Evolutionary conservation across 2,797 vertebrate genomes (phyloP), one percentile per base, ranked within the genome.

Genomic region (Bufotes viridis): DNA sequence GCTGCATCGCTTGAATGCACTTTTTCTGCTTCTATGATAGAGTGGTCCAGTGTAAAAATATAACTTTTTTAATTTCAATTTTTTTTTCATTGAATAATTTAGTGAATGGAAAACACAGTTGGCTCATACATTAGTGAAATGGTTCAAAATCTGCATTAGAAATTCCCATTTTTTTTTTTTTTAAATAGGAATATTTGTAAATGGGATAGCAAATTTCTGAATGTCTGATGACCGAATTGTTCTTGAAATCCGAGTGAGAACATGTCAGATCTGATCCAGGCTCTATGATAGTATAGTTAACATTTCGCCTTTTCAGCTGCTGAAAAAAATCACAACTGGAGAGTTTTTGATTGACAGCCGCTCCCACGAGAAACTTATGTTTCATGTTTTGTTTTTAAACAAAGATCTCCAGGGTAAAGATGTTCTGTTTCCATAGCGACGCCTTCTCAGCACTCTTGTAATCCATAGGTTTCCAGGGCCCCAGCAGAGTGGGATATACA

Each of bases 371-470:
- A 51, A 63, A 26, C 42, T 53, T 51, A 26, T 53, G 58, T 29
- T 85, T 65, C 84, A 88, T 75, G n/a, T 63, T 63, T 85, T 61
- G 34, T 76, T 63, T 84, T 65, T 53, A 85, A 65, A 85, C 65
- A 51, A 85, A 61, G 82, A 42, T 65, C 74, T 60, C 84, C 18
- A 12, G 42, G 42, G 83, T 49, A 85, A 85, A 42, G 14, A 85
- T 51, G 72, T 53, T 85, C 84, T 85, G 84, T 85, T 85, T 85
- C 84, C 84, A 85, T 76, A 65, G 84, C 42, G 78, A 85, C 84
- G 8, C 20, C 2, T 81, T n/a, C 29, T 3, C 42, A 51, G 72
- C 60, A 11, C 22, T 8, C 14, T 5, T 29, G 72, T 78, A 65
- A 85, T 85, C 84, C 84, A 78, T 85, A 85, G 84, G 84, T 58